Conservation (phyloP, 2,888 invertebrate species). For the Chorisops tibialis region DNA sequence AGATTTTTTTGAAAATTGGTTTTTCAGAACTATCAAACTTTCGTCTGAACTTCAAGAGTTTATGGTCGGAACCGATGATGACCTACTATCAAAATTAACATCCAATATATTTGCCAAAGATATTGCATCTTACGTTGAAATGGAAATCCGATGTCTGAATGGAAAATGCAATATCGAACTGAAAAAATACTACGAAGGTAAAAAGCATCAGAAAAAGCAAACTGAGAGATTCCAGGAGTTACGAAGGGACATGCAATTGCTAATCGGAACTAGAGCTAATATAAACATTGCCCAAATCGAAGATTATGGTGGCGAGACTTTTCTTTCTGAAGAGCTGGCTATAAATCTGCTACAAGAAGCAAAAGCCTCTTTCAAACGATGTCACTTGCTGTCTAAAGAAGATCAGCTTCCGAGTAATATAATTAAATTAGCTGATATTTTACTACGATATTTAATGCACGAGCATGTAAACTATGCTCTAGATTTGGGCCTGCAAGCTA, state of each 20-base stretch:
- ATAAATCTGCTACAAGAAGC: constrained; percentile 87
- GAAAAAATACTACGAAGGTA: constrained; percentile 84
- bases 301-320: constrained; percentile 95
- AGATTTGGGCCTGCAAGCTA: constrained; percentile 85
- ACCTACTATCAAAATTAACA: constrained; percentile 72
- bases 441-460: constrained; percentile 77
- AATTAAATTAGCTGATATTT: constrained; percentile 74
- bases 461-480: constrained; percentile 97
- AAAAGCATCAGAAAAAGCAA: constrained; percentile 92
- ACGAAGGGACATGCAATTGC: constrained; percentile 87
- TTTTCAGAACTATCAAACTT: constrained; percentile 66
- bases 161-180: constrained; percentile 73
- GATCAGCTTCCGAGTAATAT: constrained; percentile 76
- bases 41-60: constrained; percentile 69
- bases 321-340: constrained; percentile 91
- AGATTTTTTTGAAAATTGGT: background rate
- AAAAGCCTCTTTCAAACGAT: constrained; percentile 84
- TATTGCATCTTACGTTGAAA: constrained; percentile 71
- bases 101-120: constrained; percentile 72
- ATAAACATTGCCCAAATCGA: constrained; percentile 93
- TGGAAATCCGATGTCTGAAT: constrained; percentile 75
- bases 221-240: constrained; percentile 90
- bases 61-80: constrained; percentile 76
- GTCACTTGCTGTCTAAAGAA: constrained; percentile 75
- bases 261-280: constrained; percentile 85